Base-by-base conservation (phyloP, 2,797 vertebrate genomes). In the Glossophaga mutica region DNA sequence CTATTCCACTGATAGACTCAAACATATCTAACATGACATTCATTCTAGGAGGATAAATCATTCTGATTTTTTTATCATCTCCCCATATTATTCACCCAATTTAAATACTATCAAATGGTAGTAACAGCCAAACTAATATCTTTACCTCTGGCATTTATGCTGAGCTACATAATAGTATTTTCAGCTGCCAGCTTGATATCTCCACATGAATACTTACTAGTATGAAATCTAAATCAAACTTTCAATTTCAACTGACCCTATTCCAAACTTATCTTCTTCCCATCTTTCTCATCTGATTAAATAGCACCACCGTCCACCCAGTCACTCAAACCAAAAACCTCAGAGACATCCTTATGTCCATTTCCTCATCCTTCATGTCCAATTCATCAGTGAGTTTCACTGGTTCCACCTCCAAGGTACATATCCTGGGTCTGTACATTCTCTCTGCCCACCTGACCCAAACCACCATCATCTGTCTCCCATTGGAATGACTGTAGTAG, bases 21-120 rank as follows among this genome's bases (percentile, higher is more conserved):
- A 62, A 77, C 74, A 50, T 12, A 90, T 91, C 87, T 90, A 90
- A 91, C 79, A 93, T 70, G 93, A 96, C 67, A 93, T 83, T 90
- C 37, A 44, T 34, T 81, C 78, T 32, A 81, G 42, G 32, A 55
- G 16, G 71, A 87, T 73, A 94, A 91, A 91, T 94, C 95, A 91
- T 70, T 29, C 48, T 48, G 55, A 91, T 65, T 93, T 91, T 90
- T 96, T 94, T 86, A 91, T 86, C 78, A 82, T 62, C 81, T 92
- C 73, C 48, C 46, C 87, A 68, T 81, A 91, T 92, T 91, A 95
- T 71, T 86, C 91, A 76, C 68, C 70, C 90, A 48, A 70, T 85
- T 90, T 89, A 90, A 96, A 76, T 50, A 87, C 87, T 55, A 93
- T 68, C 65, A 78, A 86, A 57, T 55, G 62, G 71, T 29, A 39